phyloP scores from a whole-genome alignment of 2,113 vertebrate species.

The Hydrolagus affinis region DNA sequence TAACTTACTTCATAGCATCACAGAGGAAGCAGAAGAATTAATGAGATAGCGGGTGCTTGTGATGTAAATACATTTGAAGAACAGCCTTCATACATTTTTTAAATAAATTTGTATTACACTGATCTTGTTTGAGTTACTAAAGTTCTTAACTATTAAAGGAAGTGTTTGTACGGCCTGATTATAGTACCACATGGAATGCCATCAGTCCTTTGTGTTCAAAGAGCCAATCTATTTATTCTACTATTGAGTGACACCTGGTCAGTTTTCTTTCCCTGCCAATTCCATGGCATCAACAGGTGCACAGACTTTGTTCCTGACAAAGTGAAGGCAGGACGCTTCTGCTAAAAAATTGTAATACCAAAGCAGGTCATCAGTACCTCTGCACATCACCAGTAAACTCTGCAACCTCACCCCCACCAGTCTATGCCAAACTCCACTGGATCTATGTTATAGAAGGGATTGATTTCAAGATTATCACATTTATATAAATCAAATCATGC shows the following conservation, averaged over 20 bases:
- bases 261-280: slow-evolving; percentile 11
- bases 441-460: too few species aligned
- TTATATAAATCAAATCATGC: too few species aligned
- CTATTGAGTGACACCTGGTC: slow-evolving; percentile 18
- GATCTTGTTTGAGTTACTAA: neutral
- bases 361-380: neutral
- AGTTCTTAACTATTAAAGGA: neutral
- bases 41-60: neutral
- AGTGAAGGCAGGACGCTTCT: neutral
- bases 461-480: too few species aligned
- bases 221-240: slow-evolving; percentile 22
- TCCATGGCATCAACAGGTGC: slow-evolving; percentile 20
- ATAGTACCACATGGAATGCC: slow-evolving; percentile 3
- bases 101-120: slow-evolving; percentile 28
- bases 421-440: too few species aligned
- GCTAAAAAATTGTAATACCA: neutral
- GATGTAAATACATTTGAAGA: neutral
- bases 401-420: too few species aligned
- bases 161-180: neutral
- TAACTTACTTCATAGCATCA: neutral
- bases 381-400: too few species aligned
- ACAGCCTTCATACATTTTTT: neutral
- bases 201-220: slow-evolving; percentile 17
- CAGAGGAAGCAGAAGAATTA: neutral
- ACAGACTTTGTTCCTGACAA: slow-evolving; percentile 28